Conservation (phyloP, 2,113 vertebrate species). For the Rhynchopsitta pachyrhyncha region DNA sequence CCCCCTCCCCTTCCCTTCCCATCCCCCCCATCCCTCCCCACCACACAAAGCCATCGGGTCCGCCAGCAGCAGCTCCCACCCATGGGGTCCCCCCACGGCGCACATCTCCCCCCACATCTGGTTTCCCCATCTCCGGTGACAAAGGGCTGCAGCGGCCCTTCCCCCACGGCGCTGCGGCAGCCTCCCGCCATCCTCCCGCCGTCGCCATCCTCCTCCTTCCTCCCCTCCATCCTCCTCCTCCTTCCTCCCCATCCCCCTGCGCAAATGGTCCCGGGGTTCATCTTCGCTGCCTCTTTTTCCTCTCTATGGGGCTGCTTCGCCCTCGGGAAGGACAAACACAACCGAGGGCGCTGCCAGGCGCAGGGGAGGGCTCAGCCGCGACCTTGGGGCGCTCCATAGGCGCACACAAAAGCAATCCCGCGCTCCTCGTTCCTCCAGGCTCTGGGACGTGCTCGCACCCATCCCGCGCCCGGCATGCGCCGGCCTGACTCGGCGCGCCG, state of each 20-base stretch:
- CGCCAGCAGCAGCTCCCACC: background rate
- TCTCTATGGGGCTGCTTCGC: background rate
- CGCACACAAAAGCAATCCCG: background rate
- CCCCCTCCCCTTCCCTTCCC: background rate
- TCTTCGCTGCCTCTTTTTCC: background rate
- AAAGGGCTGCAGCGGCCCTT: constrained; percentile 59
- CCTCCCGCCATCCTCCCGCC: constrained; percentile 18
- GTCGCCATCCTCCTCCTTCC: background rate
- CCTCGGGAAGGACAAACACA: background rate
- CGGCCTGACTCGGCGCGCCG: background rate
- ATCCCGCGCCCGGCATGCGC: background rate
- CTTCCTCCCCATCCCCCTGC: background rate
- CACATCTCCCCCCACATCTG: constrained; percentile 29
- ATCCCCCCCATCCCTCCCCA: background rate
- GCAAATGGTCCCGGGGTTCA: background rate
- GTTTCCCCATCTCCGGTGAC: constrained; percentile 47
- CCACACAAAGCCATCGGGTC: constrained; percentile 28
- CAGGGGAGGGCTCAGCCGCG: background rate
- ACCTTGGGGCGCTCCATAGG: background rate
- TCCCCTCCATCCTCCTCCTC: background rate
- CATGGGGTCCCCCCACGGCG: background rate
- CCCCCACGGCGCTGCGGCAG: constrained; percentile 43
- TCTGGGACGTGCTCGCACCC: background rate
- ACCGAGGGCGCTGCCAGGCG: background rate
- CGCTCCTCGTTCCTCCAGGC: background rate